Evolutionary conservation across 2,888 invertebrate genomes (phyloP).

Genomic region (Taphrorychus bicolor): DNA sequence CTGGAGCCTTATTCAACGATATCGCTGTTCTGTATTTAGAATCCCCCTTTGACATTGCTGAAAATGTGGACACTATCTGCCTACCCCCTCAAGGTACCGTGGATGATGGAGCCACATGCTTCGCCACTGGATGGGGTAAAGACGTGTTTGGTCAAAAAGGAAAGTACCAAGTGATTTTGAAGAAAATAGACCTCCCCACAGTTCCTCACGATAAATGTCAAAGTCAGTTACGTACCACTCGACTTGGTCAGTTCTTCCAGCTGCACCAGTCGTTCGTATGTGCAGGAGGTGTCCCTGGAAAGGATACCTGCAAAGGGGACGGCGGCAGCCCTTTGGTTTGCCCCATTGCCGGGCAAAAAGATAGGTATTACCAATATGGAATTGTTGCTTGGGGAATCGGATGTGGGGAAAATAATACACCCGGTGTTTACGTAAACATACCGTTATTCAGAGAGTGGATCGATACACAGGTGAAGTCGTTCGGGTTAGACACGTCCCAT

Average conservation of each 20-base stretch:
- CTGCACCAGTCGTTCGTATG: slow-evolving; percentile 78
- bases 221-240: slow-evolving; percentile 65
- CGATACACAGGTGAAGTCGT: slow-evolving; percentile 38
- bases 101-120: slow-evolving; percentile 44
- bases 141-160: slow-evolving; percentile 59
- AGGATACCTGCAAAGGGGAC: slow-evolving; percentile 71
- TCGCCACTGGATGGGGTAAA: slow-evolving; percentile 55
- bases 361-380: slow-evolving; percentile 68
- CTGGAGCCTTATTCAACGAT: slow-evolving; percentile 52
- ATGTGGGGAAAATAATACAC: slow-evolving; percentile 71
- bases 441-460: slow-evolving; percentile 59
- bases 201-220: slow-evolving; percentile 69
- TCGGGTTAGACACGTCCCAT: slow-evolving; percentile 26
- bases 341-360: slow-evolving; percentile 64
- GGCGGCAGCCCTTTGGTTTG: slow-evolving; percentile 71
- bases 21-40: slow-evolving; percentile 52
- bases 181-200: slow-evolving; percentile 73
- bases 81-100: slow-evolving; percentile 48
- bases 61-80: slow-evolving; percentile 52
- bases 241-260: slow-evolving; percentile 71
- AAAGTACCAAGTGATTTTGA: slow-evolving; percentile 72
- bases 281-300: slow-evolving; percentile 70
- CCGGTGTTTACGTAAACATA: slow-evolving; percentile 79
- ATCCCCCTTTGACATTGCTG: slow-evolving; percentile 47
- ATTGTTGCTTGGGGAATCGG: slow-evolving; percentile 87